Evolutionary conservation across 2,113 vertebrate genomes (phyloP).

Genomic region (Sturnus vulgaris): DNA sequence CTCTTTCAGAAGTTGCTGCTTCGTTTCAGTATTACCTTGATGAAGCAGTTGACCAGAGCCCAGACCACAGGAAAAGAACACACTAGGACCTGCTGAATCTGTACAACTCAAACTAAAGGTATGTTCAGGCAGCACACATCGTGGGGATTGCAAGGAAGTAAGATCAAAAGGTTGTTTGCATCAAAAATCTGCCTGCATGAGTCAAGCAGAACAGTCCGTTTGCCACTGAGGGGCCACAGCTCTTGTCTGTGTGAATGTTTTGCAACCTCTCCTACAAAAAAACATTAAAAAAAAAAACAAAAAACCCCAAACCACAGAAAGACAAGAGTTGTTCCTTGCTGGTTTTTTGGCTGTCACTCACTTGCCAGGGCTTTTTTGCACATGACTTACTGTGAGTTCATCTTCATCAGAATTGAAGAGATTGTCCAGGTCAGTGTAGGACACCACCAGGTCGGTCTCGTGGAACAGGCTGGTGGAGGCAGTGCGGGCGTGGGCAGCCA

Average conservation of each 20-base stretch:
- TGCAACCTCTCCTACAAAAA: neutral
- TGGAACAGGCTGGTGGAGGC: constrained; percentile 93
- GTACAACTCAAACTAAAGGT: neutral
- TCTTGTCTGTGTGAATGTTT: neutral
- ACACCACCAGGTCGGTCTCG: constrained; percentile 92
- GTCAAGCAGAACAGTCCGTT: neutral
- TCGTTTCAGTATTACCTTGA: neutral
- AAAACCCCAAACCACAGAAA: neutral
- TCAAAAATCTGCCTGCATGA: neutral
- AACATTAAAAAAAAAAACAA: neutral
- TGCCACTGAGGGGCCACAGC: neutral
- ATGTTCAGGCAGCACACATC: neutral
- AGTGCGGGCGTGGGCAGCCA: constrained; percentile 84
- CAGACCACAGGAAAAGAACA: neutral
- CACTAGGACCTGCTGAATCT: neutral
- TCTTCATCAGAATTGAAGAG: constrained; percentile 99
- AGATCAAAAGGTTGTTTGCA: neutral
- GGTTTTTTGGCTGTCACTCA: neutral
- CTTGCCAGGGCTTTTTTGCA: neutral
- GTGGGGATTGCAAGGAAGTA: neutral
- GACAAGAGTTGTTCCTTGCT: neutral
- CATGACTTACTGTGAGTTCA: constrained; percentile 87
- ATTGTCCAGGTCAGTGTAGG: constrained; percentile 97
- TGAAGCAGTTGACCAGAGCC: neutral
- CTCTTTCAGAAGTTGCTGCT: neutral